A percentile compares a stretch with the other conserved stretches of the same genome.
Evolutionary conservation across 2,888 invertebrate genomes (phyloP).

Genomic region (Tipula unca): DNA sequence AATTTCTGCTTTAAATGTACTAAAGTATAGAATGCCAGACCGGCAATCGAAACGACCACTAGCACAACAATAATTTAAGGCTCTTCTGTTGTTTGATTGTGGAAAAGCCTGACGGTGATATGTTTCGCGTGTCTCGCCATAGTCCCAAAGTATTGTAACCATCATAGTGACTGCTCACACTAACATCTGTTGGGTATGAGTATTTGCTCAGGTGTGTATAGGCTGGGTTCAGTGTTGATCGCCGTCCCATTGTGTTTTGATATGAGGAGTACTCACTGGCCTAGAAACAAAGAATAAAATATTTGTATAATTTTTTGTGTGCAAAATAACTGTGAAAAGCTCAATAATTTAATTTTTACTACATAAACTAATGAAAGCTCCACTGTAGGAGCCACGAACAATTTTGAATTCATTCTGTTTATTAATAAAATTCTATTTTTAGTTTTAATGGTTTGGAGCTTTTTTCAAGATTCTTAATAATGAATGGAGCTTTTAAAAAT

Average conservation of each 20-base stretch:
- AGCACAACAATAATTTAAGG: slow-evolving; percentile 61
- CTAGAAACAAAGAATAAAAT: neutral
- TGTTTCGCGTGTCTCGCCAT: slow-evolving; percentile 41
- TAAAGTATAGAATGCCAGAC: slow-evolving; percentile 78
- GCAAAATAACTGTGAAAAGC: no score
- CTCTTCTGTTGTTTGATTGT: slow-evolving; percentile 39
- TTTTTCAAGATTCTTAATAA: no score
- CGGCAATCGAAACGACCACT: slow-evolving; percentile 72
- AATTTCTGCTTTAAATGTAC: slow-evolving; percentile 58
- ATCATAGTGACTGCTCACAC: slow-evolving; percentile 40
- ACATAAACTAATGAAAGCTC: no score
- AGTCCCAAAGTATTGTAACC: slow-evolving; percentile 41
- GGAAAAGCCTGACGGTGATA: slow-evolving; percentile 41
- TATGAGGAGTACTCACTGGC: slow-evolving; percentile 36
- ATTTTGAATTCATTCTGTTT: no score
- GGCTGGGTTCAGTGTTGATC: slow-evolving; percentile 38
- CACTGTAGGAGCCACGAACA: no score
- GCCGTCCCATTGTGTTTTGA: slow-evolving; percentile 41
- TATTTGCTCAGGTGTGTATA: slow-evolving; percentile 42
- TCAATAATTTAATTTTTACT: no score
- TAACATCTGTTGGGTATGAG: slow-evolving; percentile 40
- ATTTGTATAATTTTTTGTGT: neutral
- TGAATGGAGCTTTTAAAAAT: no score
- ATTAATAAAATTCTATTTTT: no score
- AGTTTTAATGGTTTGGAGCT: no score